These are phyloP conservation scores for Symphodus melops DNA, from an alignment of 2,113 vertebrate species.

Conservation along the genomic window DNA sequence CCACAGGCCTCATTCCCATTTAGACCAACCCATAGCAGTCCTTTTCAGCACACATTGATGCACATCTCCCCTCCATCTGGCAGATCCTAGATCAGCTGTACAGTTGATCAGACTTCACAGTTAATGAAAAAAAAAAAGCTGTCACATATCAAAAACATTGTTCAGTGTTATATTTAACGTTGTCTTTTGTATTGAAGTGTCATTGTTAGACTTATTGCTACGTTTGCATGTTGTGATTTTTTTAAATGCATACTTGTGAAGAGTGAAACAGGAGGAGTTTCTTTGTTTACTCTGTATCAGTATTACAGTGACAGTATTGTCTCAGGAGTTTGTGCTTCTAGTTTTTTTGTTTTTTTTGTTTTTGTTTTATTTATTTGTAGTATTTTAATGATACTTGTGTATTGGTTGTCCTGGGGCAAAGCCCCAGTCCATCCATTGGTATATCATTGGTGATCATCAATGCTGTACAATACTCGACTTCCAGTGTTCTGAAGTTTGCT, in stretches of 20 bases:
- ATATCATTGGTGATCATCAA: conserved; percentile 51
- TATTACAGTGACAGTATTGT: conserved; percentile 79
- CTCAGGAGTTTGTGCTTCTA: conserved; percentile 77
- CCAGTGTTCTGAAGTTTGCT: conserved; percentile 78
- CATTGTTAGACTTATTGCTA: conserved; percentile 70
- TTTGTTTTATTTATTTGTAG: conserved; percentile 75
- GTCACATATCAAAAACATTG: conserved; percentile 51
- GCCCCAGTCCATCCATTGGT: conserved; percentile 14
- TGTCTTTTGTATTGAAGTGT: conserved; percentile 63
- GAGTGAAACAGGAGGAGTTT: conserved; percentile 51
- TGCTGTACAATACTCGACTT: conserved; percentile 63
- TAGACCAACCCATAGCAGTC: conserved; percentile 42
- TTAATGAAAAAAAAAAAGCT: conserved; percentile 29
- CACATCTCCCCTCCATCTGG: conserved; percentile 65
- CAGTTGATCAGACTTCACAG: conserved; percentile 21
- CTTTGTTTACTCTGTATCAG: conserved; percentile 74
- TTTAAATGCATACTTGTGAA: conserved; percentile 37
- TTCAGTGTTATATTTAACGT: conserved; percentile 68
- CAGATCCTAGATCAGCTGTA: conserved; percentile 14
- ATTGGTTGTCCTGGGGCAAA: conserved; percentile 41
- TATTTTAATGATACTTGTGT: conserved; percentile 63
- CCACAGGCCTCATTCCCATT: conserved; percentile 19
- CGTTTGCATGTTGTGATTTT: conserved; percentile 75
- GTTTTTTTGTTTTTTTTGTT: conserved; percentile 50
- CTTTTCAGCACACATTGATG: conserved; percentile 58